phyloP scores from a whole-genome alignment of 2,797 vertebrate genomes.

The Carapus acus region DNA sequence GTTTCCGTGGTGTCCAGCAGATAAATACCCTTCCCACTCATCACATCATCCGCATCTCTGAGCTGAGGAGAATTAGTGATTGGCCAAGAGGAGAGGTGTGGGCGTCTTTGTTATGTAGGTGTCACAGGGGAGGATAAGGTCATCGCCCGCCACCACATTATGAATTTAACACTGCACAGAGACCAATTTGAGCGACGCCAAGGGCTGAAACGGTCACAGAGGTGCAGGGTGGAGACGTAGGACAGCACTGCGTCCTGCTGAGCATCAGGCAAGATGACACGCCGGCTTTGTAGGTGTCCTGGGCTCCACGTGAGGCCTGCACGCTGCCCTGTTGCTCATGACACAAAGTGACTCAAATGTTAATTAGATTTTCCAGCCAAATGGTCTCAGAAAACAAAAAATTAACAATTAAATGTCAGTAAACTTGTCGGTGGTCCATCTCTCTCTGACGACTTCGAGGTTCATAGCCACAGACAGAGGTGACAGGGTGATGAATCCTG shows the following conservation, averaged over 20 bases:
- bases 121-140: slow-evolving; percentile 37
- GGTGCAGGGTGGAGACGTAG: background rate
- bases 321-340: slow-evolving; percentile 49
- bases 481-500: too few species aligned
- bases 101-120: slow-evolving; percentile 19
- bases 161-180: background rate
- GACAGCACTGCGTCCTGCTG: slow-evolving; percentile 1
- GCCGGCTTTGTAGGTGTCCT: slow-evolving; percentile 27
- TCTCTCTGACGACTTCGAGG: too few species aligned
- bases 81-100: slow-evolving; percentile 50
- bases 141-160: slow-evolving; percentile 7
- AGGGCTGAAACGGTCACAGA: background rate
- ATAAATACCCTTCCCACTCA: slow-evolving; percentile 60
- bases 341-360: slow-evolving; percentile 76
- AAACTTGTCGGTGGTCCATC: background rate
- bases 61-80: slow-evolving; percentile 43
- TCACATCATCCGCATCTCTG: slow-evolving; percentile 44
- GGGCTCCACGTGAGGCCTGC: slow-evolving; percentile 44
- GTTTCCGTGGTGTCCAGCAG: background rate
- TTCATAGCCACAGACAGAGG: background rate
- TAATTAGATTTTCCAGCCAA: slow-evolving; percentile 56
- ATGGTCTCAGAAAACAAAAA: slow-evolving; percentile 22
- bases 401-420: slow-evolving; percentile 41
- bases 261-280: slow-evolving; percentile 40
- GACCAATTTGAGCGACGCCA: background rate